phyloP scores from a whole-genome alignment of 2,113 vertebrate species.

The Sylvilagus bachmani region DNA sequence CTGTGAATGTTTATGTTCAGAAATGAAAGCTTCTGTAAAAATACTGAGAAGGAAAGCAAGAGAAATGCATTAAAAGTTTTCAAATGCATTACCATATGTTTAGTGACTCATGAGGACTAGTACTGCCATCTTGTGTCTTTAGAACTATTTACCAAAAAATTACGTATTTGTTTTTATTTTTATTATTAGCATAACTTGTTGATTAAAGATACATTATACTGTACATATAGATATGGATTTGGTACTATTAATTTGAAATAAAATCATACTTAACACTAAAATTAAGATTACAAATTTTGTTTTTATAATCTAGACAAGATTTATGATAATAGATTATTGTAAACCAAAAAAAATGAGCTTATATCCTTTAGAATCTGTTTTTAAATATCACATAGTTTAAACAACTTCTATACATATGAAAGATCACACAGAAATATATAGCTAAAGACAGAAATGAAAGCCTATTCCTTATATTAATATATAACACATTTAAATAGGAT shows the following conservation, averaged over 20 bases:
- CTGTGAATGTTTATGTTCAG: background rate
- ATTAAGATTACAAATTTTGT: background rate
- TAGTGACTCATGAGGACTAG: slow-evolving; percentile 57
- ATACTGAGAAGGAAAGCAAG: background rate
- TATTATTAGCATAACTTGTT: background rate
- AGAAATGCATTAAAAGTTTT: background rate
- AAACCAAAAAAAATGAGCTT: background rate
- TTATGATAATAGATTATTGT: background rate
- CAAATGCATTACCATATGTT: background rate
- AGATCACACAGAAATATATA: background rate
- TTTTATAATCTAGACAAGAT: background rate
- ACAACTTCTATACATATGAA: background rate
- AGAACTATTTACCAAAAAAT: slow-evolving; percentile 31
- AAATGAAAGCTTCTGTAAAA: background rate
- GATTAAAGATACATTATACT: background rate
- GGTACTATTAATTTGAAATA: background rate
- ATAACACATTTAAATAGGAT: no score
- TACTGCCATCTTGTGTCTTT: slow-evolving; percentile 79
- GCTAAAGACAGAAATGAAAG: background rate
- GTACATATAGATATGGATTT: background rate
- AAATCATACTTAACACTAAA: background rate
- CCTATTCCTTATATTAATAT: background rate
- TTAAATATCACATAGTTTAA: background rate
- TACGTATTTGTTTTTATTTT: background rate
- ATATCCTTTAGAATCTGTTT: background rate